Evolutionary conservation across 2,113 vertebrate genomes (phyloP), one percentile per base, ranked within the genome.

Genomic region (Vidua chalybeata): DNA sequence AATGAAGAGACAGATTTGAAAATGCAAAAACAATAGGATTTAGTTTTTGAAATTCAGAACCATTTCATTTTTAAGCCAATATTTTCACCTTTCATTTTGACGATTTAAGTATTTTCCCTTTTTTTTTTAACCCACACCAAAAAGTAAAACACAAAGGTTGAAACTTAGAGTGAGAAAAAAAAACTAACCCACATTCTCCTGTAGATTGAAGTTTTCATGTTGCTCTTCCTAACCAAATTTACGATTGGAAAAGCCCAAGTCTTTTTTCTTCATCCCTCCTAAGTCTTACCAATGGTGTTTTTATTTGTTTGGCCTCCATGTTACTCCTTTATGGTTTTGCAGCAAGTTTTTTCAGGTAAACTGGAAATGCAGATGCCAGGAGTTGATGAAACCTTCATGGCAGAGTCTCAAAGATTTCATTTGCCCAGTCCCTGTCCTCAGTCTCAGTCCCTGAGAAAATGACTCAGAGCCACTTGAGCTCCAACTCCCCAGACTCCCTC

Each of bases 101-200:
- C 1, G 0, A 33, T 73, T 46, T 58, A 10, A 3, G 1, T 41
- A 15, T 10, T 72, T 61, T 87, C 15, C 1, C 7, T 45, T 45
- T n/a, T 48, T 15, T 41, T 31, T 28, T 17, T 16, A 0, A 17
- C 3, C 5, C 17, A 28, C 7, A 19, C 1, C 15, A 12, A 48
- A 66, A 46, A 55, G 10, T 37, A 54, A 52, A 94, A 67, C 20
- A 84, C 68, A 81, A 74, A 63, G 9, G 3, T 5, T 39, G 19
- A 84, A 73, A 69, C 5, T 28, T 6, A 27, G 27, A 55, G 28
- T 1, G 1, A 24, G 12, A 82, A 56, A 83, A 56, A 83, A 49
- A 48, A 6, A 2, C 2, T 6, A 87, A 26, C 3, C 2, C 15
- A 27, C 13, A 4, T 56, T 71, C 48, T 75, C 21, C 15, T 63